phyloP scores from a whole-genome alignment of 2,888 invertebrate species.

The Gari tellinella region DNA sequence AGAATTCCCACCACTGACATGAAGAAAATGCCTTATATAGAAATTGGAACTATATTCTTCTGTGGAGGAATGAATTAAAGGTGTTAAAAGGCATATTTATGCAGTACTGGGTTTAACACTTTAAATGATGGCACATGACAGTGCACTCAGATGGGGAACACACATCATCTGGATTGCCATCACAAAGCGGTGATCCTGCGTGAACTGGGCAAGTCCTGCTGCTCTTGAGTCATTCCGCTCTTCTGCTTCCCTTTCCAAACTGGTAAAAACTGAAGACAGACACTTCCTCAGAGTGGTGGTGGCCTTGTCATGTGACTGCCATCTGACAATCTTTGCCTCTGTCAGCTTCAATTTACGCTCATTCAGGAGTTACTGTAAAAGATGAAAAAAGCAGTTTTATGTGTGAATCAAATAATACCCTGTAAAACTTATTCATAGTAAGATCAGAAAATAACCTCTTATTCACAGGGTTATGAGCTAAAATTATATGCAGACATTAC shows the following conservation, averaged over 20 bases:
- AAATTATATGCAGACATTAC: no score
- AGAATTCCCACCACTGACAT: no score
- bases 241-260: slow-evolving; percentile 42
- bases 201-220: slow-evolving; percentile 31
- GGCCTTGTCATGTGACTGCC: slow-evolving; percentile 44
- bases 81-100: no score
- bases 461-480: no score
- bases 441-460: no score
- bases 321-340: slow-evolving; percentile 43
- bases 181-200: slow-evolving; percentile 33
- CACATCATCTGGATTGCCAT: slow-evolving; percentile 32
- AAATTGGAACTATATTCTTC: no score
- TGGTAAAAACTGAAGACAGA: slow-evolving; percentile 35
- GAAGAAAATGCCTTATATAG: no score
- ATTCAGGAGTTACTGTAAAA: slow-evolving; percentile 13
- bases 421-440: no score
- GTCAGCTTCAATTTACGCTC: slow-evolving; percentile 16
- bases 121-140: slow-evolving; percentile 30
- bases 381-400: no score
- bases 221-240: slow-evolving; percentile 40
- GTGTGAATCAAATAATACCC: no score
- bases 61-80: no score
- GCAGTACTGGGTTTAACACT: no score
- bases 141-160: slow-evolving; percentile 35
- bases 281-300: slow-evolving; percentile 21